A percentile compares a stretch with the other conserved stretches of the same genome.
phyloP scores from a whole-genome alignment of 2,797 vertebrate species.

The Buphagus erythrorhynchus region DNA sequence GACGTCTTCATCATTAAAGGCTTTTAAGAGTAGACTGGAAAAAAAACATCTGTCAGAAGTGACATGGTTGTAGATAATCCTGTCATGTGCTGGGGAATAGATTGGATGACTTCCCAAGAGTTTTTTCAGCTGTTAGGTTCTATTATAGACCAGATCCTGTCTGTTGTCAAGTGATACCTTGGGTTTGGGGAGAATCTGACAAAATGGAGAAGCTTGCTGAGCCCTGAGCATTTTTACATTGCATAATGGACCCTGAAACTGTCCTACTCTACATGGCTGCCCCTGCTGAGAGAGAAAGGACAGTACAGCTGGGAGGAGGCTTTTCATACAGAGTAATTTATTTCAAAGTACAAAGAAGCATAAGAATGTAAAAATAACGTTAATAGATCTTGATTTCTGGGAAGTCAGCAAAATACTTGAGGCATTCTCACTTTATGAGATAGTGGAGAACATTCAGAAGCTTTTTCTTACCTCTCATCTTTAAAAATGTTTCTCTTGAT shows the following conservation, averaged over 20 bases:
- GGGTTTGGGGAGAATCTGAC: neutral
- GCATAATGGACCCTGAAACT: neutral
- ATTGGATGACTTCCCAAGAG: slow-evolving; percentile 12
- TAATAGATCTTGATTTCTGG: neutral
- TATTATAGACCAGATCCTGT: neutral
- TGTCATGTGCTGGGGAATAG: neutral
- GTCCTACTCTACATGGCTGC: neutral
- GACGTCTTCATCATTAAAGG: neutral
- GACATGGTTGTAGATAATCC: slow-evolving; percentile 10
- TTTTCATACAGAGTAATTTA: neutral
- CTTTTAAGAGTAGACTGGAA: slow-evolving; percentile 10
- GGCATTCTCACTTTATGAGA: neutral
- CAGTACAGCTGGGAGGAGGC: neutral
- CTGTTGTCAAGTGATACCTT: neutral
- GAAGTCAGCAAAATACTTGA: neutral
- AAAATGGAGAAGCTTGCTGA: neutral
- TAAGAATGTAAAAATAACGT: neutral
- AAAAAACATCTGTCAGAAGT: slow-evolving; percentile 24
- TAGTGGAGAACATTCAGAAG: neutral
- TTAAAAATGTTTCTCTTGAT: neutral
- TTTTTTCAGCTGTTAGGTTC: slow-evolving; percentile 10
- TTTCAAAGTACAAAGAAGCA: neutral
- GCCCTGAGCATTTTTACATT: neutral
- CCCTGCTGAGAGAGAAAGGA: neutral
- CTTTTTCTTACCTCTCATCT: neutral